phyloP scores from a whole-genome alignment of 2,888 invertebrate genomes.

The Pristionchus exspectatus region DNA sequence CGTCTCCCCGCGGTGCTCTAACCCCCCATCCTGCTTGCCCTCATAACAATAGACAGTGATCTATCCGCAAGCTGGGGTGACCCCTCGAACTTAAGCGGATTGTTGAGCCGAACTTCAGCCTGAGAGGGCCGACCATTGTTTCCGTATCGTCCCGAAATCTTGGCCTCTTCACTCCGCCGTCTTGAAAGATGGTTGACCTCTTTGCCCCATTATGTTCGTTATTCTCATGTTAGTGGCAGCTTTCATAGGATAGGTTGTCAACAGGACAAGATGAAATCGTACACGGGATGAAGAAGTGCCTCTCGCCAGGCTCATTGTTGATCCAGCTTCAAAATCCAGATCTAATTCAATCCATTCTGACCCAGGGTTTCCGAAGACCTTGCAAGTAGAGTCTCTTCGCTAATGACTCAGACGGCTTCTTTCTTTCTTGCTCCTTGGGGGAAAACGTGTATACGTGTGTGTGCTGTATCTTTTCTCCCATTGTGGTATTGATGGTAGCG shows the following conservation, averaged over 20 bases:
- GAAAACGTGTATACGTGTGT: conserved; percentile 23
- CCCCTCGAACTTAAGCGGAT: neutral
- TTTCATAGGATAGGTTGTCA: no score
- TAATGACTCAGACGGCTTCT: conserved; percentile 5
- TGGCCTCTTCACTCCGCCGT: neutral
- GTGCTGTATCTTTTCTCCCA: neutral
- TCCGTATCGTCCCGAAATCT: neutral
- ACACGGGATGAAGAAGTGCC: neutral
- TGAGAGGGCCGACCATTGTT: neutral
- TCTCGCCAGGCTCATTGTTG: neutral
- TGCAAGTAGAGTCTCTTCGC: neutral
- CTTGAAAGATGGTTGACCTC: neutral
- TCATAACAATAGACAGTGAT: conserved; percentile 8
- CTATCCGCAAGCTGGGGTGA: neutral
- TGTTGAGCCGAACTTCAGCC: neutral
- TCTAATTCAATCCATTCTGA: neutral
- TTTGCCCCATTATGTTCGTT: neutral
- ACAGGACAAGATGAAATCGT: no score
- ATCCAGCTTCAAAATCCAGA: neutral
- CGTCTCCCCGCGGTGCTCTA: neutral
- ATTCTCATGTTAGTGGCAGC: no score
- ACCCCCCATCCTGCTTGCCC: conserved; percentile 28
- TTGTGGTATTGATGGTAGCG: conserved; percentile 33
- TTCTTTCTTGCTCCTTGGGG: neutral
- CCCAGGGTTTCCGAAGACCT: neutral